phyloP scores from a whole-genome alignment of 2,888 invertebrate genomes.

The Muscina levida region DNA sequence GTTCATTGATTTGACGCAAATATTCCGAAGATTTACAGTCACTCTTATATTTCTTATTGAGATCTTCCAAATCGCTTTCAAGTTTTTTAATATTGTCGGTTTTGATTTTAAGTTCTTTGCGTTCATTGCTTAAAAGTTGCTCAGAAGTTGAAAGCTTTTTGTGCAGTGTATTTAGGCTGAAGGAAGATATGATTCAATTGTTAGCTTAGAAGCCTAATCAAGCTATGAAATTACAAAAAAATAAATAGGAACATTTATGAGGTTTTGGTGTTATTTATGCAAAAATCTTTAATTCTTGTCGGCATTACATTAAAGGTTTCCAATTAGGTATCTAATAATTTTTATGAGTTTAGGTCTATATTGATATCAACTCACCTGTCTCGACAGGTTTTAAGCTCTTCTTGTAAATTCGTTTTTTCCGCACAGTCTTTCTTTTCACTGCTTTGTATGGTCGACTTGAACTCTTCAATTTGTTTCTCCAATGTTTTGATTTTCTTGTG shows the following conservation, averaged over 20 bases:
- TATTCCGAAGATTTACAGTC: constrained; percentile 36
- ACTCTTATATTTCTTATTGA: constrained; percentile 25
- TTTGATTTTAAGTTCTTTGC: constrained; percentile 53
- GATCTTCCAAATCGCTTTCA: constrained; percentile 57
- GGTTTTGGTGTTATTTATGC: too few species aligned
- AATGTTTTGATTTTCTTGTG: constrained; percentile 54
- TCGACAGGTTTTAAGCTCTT: constrained; percentile 54
- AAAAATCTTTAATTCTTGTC: too few species aligned
- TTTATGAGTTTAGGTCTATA: too few species aligned
- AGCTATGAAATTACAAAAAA: too few species aligned
- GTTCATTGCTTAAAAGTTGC: constrained; percentile 57
- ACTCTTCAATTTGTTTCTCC: constrained; percentile 61
- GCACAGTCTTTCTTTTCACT: constrained; percentile 48
- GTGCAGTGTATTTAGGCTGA: constrained; percentile 48
- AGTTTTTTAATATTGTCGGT: constrained; percentile 55
- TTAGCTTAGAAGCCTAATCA: too few species aligned
- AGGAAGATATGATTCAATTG: neutral
- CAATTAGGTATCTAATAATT: too few species aligned
- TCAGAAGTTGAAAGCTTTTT: constrained; percentile 61
- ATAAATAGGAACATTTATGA: too few species aligned
- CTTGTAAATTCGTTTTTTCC: constrained; percentile 51
- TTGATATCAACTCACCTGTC: constrained; percentile 60
- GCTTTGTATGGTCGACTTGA: constrained; percentile 49
- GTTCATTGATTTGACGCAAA: constrained; percentile 49
- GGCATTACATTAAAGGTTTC: too few species aligned